Conservation (phyloP, 2,888 invertebrate species). For the Rotaria socialis region DNA sequence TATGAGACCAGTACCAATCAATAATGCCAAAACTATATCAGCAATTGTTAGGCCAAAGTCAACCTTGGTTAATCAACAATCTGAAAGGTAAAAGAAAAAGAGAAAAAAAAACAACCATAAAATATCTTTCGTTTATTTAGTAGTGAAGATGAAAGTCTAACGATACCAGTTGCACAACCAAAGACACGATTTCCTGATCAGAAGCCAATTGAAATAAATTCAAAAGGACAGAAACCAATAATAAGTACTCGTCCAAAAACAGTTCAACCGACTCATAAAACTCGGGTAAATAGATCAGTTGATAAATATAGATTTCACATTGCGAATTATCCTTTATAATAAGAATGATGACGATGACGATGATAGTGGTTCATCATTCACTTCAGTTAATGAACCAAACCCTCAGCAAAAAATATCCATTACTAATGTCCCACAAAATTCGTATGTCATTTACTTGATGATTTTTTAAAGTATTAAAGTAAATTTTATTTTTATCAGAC, state of each 20-base stretch:
- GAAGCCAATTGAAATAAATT: neutral
- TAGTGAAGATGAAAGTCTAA: neutral
- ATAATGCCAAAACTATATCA: neutral
- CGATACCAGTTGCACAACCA: too few relatives aligned
- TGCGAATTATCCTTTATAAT: too few relatives aligned
- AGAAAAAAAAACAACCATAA: too few relatives aligned
- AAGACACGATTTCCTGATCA: neutral
- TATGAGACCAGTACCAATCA: neutral
- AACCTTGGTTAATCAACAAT: neutral
- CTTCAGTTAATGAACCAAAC: neutral
- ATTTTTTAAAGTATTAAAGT: neutral
- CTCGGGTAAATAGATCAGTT: neutral
- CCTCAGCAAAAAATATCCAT: neutral
- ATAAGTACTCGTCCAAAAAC: neutral
- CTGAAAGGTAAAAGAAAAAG: neutral
- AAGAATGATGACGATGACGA: neutral
- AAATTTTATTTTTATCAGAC: neutral
- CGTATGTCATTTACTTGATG: neutral
- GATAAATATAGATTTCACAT: too few relatives aligned
- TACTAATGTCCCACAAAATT: neutral
- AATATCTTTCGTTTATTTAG: neutral
- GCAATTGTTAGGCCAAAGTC: neutral
- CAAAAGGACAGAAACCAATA: conserved; percentile 6
- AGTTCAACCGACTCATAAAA: neutral
- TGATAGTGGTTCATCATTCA: neutral